Conservation (phyloP, 2,113 vertebrate species). For the Hippolais icterina region DNA sequence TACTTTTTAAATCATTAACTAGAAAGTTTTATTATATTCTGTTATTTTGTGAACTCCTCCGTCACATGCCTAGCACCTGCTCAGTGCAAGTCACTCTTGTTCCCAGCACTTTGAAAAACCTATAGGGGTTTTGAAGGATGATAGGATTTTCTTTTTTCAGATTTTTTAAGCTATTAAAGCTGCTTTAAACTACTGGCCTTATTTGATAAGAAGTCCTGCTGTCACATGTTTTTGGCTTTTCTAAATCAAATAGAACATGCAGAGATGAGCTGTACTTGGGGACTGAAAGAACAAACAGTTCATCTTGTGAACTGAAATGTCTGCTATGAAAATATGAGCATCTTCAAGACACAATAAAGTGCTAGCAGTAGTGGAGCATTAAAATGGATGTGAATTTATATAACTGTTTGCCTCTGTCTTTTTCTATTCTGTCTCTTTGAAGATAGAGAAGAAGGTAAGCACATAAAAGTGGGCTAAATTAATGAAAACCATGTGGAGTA, state of each 20-base stretch:
- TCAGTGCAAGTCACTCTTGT: neutral
- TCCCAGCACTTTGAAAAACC: slow-evolving; percentile 35
- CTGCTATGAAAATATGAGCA: slow-evolving; percentile 42
- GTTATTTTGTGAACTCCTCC: neutral
- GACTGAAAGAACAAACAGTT: slow-evolving; percentile 52
- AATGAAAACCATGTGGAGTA: slow-evolving; percentile 50
- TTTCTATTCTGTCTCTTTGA: slow-evolving; percentile 27
- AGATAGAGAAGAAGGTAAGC: neutral
- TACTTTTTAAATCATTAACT: neutral
- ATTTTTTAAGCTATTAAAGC: slow-evolving; percentile 26
- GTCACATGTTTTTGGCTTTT: slow-evolving; percentile 51
- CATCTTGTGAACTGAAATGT: slow-evolving; percentile 34
- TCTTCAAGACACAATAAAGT: slow-evolving; percentile 38
- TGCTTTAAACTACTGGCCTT: slow-evolving; percentile 39
- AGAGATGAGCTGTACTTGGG: slow-evolving; percentile 27
- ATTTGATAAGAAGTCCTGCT: slow-evolving; percentile 56
- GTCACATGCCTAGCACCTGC: neutral
- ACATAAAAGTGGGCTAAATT: slow-evolving; percentile 50
- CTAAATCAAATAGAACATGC: slow-evolving; percentile 48
- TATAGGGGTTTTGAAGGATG: slow-evolving; percentile 19
- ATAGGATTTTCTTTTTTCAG: slow-evolving; percentile 6
- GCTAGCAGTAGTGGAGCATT: neutral
- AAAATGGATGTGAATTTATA: slow-evolving; percentile 39
- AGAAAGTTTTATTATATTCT: neutral
- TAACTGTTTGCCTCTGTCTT: neutral